Evolutionary conservation across 2,888 invertebrate species (phyloP), one percentile per base, ranked within the genome.

Genomic region (Drosophila mayaguana): DNA sequence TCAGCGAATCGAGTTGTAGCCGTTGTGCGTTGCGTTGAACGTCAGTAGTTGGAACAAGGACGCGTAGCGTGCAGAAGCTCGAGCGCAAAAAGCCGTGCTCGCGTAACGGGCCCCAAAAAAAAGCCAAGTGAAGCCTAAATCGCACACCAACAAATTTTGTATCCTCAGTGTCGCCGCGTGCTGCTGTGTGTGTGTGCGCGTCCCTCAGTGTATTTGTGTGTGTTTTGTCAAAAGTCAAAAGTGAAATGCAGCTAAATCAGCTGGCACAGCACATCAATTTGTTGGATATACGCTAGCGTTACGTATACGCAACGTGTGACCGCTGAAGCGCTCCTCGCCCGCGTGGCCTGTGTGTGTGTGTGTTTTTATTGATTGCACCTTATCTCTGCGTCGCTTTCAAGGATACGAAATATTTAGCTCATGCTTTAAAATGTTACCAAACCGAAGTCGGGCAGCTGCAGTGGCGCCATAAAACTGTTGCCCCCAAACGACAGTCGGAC

Each of bases 41-140:
- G 80, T 81, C 89, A 82, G 91, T 88, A 92, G 92, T 92, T 91
- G 87, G 78, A 92, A 92, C 90, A 92, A 92, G 92, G 92, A 92
- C 92, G 91, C 91, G 90, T 88, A 87, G 83, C 90, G 91, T 88
- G 86, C 82, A 89, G 83, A 89, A 84, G 68, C 81, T 76, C 76
- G 77, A 81, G 83, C 77, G 73, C 81, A 76, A 63, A 50, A 64
- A 76, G 36, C 40, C 34, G 56, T 63, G 64, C 25, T 56, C 65
- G 71, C 69, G 73, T 62, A 65, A 66, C 70, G 64, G 55, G 22
- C 25, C 55, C 14, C 1, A 22, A 28, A 2, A 57, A 54, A 57
- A 55, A 65, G 12, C 38, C 25, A 61, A 64, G 38, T 60, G 68
- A 71, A 70, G 61, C 50, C 64, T 57, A 72, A 61, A 55, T 65